Percentiles rank a stretch among this genome's conserved stretches.
phyloP scores from a whole-genome alignment of 2,113 vertebrate species.

The Chascanopsetta lugubris region DNA sequence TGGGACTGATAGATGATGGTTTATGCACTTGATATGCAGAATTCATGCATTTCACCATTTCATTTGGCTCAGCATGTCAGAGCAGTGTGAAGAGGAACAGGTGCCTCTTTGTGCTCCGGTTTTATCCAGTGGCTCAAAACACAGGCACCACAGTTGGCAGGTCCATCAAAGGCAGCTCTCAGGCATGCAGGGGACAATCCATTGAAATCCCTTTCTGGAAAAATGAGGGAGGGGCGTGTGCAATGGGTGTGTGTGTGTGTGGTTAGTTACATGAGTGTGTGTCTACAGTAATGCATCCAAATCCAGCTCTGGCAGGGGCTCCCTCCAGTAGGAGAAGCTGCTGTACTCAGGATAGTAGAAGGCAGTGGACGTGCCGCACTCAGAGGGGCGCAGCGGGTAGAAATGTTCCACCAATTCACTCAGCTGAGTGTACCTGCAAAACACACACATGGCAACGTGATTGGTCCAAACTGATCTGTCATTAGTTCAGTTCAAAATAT shows the following conservation, averaged over 20 bases:
- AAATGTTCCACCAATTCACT: slow-evolving; percentile 89
- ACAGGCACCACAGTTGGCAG: slow-evolving; percentile 27
- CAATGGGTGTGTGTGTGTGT: not conserved
- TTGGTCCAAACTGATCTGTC: not conserved
- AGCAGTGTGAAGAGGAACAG: not conserved
- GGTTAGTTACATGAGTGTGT: not conserved
- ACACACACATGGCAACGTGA: slow-evolving; percentile 1
- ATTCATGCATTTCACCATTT: not conserved
- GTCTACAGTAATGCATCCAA: slow-evolving; percentile 67
- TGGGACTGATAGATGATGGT: not conserved
- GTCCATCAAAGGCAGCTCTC: slow-evolving; percentile 15
- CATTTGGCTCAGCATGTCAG: slow-evolving; percentile 6
- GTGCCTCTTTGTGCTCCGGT: slow-evolving; percentile 6
- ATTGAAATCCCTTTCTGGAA: not conserved
- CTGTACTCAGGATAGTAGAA: slow-evolving; percentile 86
- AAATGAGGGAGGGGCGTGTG: slow-evolving; percentile 1
- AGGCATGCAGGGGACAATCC: slow-evolving; percentile 19
- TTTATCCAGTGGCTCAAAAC: slow-evolving; percentile 21
- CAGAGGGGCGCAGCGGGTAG: slow-evolving; percentile 83
- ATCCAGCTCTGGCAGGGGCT: slow-evolving; percentile 78
- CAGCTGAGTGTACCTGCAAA: slow-evolving; percentile 85
- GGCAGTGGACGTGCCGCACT: slow-evolving; percentile 39
- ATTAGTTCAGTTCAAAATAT: too few species aligned
- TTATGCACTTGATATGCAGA: slow-evolving; percentile 2
- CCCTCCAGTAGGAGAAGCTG: slow-evolving; percentile 85